These are phyloP conservation scores for Orthosia cruda DNA, from an alignment of 2,888 invertebrate genomes.

Conservation along the genomic window DNA sequence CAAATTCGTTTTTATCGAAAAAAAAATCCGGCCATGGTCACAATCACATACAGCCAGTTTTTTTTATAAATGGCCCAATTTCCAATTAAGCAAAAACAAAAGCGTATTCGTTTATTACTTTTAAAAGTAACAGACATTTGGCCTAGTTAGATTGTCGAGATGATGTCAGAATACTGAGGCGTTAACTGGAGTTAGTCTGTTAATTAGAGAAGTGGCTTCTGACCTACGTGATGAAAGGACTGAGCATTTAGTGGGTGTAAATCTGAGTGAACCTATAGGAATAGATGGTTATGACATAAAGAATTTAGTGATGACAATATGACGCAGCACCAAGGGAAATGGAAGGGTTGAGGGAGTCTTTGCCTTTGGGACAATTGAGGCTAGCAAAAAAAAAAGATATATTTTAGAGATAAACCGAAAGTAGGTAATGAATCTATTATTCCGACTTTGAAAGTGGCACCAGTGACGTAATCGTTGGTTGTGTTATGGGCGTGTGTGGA, in stretches of 20 bases:
- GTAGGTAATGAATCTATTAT: no score
- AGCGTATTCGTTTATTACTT: conserved; percentile 34
- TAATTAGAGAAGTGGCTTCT: conserved; percentile 46
- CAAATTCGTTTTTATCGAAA: no score
- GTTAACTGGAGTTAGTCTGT: conserved; percentile 21
- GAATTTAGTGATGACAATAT: no score
- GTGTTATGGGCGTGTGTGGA: no score
- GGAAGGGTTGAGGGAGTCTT: no score
- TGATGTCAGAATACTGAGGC: conserved; percentile 40
- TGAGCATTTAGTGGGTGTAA: background rate
- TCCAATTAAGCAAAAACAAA: conserved; percentile 46
- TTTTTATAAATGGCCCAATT: background rate
- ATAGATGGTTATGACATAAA: no score
- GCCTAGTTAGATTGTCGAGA: conserved; percentile 48
- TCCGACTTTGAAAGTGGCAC: no score
- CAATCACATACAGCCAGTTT: background rate
- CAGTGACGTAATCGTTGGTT: no score
- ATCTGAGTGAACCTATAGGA: conserved; percentile 3
- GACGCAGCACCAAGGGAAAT: no score
- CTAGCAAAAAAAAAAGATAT: no score
- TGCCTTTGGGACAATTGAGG: no score
- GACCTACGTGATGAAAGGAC: conserved; percentile 27
- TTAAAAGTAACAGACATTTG: conserved; percentile 33
- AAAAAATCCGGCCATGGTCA: background rate
- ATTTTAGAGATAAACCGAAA: no score